phyloP scores from a whole-genome alignment of 2,888 invertebrate species.

The Nesidiocoris tenuis region DNA sequence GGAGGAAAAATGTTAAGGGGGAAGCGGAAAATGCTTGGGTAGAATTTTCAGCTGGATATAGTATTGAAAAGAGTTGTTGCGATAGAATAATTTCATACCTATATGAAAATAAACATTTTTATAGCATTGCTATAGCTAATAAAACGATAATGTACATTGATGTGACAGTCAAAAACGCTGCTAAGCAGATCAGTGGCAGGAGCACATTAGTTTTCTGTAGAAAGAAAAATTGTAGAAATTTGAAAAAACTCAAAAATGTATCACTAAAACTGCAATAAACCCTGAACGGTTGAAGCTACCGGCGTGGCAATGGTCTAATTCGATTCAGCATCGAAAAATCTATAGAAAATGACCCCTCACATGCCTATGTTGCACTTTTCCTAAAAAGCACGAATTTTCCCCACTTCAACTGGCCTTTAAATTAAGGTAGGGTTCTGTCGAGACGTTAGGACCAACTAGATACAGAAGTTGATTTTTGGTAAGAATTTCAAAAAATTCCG shows the following conservation, averaged over 20 bases:
- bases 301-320: background rate
- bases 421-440: background rate
- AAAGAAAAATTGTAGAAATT: too few relatives aligned
- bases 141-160: too few relatives aligned
- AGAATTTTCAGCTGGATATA: too few relatives aligned
- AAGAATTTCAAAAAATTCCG: background rate
- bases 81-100: too few relatives aligned
- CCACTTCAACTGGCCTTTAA: background rate
- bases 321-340: background rate
- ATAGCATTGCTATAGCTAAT: too few relatives aligned
- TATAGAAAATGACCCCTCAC: background rate
- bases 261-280: background rate
- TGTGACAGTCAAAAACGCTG: too few relatives aligned
- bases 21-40: too few relatives aligned
- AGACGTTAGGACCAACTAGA: background rate
- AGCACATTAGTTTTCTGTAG: too few relatives aligned
- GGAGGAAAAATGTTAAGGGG: conserved; percentile 22
- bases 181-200: too few relatives aligned
- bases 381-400: background rate
- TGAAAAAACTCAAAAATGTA: background rate
- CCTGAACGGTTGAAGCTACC: background rate
- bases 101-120: too few relatives aligned
- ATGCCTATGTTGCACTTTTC: background rate
- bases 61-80: too few relatives aligned
- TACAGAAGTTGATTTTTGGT: background rate